phyloP scores from a whole-genome alignment of 2,113 vertebrate species.

The Tylochromis polylepis region DNA sequence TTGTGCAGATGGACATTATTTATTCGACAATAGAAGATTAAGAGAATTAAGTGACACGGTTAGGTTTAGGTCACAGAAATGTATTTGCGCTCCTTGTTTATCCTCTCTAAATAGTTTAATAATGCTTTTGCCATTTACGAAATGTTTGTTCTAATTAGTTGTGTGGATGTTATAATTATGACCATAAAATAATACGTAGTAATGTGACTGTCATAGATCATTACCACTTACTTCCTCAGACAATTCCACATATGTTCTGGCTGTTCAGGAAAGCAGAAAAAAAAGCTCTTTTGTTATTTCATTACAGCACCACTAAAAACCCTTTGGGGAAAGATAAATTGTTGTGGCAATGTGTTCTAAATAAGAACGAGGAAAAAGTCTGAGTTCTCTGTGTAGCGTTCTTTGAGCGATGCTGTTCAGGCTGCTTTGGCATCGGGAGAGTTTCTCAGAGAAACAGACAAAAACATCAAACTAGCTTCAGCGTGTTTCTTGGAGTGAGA shows the following conservation, averaged over 20 bases:
- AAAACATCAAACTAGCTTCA: background rate
- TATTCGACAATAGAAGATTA: slow-evolving; percentile 28
- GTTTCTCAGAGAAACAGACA: slow-evolving; percentile 3
- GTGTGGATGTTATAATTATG: background rate
- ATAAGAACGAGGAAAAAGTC: background rate
- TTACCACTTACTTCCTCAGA: background rate
- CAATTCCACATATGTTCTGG: background rate
- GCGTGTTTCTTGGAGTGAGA: background rate
- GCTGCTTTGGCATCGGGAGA: background rate
- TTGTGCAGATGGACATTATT: slow-evolving; percentile 54
- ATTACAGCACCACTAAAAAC: background rate
- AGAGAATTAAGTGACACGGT: slow-evolving; percentile 18
- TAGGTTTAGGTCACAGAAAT: slow-evolving; percentile 1
- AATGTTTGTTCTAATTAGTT: background rate
- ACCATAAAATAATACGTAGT: background rate
- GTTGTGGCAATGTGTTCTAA: background rate
- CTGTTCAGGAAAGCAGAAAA: background rate
- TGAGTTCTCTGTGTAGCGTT: background rate
- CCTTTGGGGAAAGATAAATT: background rate
- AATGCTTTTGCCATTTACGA: background rate
- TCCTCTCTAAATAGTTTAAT: background rate
- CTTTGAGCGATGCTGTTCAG: background rate
- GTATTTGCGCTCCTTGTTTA: background rate
- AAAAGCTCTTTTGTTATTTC: background rate
- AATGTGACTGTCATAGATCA: background rate